These are phyloP conservation scores for Drosophila neonasuta DNA, from an alignment of 2,888 invertebrate genomes.

Conservation along the genomic window DNA sequence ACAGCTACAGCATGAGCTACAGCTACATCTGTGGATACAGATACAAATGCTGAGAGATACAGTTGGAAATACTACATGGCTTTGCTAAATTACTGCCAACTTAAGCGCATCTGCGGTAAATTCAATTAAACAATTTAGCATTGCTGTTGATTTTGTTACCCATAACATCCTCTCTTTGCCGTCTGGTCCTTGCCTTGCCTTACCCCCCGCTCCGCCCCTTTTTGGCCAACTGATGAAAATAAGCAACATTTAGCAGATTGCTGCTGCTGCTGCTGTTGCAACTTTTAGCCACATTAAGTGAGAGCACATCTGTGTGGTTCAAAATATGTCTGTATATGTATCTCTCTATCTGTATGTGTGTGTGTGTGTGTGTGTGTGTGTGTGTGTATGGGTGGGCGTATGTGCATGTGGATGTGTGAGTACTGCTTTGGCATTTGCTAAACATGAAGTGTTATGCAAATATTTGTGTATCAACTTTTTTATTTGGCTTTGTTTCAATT, in stretches of 20 bases:
- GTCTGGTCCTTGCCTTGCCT: not conserved
- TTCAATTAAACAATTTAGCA: conserved; percentile 76
- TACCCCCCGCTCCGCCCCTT: not conserved
- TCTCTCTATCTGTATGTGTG: not conserved
- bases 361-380: conserved; percentile 19
- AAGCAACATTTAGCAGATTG: conserved; percentile 64
- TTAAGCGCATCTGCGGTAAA: conserved; percentile 77
- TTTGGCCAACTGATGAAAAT: conserved; percentile 43
- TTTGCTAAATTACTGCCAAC: conserved; percentile 73
- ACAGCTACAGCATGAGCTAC: conserved; percentile 5
- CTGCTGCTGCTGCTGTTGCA: conserved; percentile 29
- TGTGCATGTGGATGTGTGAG: conserved; percentile 23
- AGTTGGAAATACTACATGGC: conserved; percentile 50
- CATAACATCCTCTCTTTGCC: conserved; percentile 13
- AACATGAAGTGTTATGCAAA: conserved; percentile 74
- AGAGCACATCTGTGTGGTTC: conserved; percentile 23
- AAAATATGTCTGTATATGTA: conserved; percentile 11
- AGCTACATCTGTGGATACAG: conserved; percentile 20
- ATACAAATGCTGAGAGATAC: conserved; percentile 31
- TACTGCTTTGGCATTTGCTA: conserved; percentile 62
- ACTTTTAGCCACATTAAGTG: conserved; percentile 42
- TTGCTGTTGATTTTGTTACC: conserved; percentile 69
- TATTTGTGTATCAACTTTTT: conserved; percentile 65
- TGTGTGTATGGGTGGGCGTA: conserved; percentile 6
- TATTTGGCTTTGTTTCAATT: conserved; percentile 43